phyloP scores from a whole-genome alignment of 1,140 invertebrate genomes.

The Atta colombica region DNA sequence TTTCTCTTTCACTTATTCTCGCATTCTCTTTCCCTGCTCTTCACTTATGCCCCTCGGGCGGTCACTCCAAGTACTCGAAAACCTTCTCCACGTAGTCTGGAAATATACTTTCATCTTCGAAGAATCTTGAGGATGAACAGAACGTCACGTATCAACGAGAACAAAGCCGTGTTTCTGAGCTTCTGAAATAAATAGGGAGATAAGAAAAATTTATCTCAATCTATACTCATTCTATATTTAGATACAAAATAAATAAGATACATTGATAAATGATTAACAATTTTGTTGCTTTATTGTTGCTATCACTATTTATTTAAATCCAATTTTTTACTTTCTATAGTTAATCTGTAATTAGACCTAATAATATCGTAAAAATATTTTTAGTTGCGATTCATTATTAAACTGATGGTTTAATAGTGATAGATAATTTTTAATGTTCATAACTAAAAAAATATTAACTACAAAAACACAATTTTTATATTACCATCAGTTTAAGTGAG shows the following conservation, averaged over 20 bases:
- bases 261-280: neutral
- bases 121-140: conserved; percentile 35
- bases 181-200: conserved; percentile 1
- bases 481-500: too few relatives aligned
- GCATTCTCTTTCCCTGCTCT: neutral
- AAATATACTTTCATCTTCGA: conserved; percentile 60
- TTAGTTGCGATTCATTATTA: too few relatives aligned
- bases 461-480: too few relatives aligned
- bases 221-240: neutral
- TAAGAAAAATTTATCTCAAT: conserved; percentile 11
- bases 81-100: conserved; percentile 37
- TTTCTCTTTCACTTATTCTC: conserved; percentile 11
- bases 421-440: too few relatives aligned
- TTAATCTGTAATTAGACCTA: too few relatives aligned
- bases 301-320: too few relatives aligned
- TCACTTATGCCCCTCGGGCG: neutral
- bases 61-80: conserved; percentile 58
- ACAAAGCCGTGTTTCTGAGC: conserved; percentile 12
- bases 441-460: too few relatives aligned
- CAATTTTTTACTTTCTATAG: neutral
- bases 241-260: neutral
- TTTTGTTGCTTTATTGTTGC: neutral
- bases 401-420: too few relatives aligned
- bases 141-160: conserved; percentile 35
- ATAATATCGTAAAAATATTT: too few relatives aligned